A percentile compares a stretch with the other conserved stretches of the same genome.
Evolutionary conservation across 2,888 invertebrate species (phyloP).

Genomic region (Hydroisotoma schaefferi): DNA sequence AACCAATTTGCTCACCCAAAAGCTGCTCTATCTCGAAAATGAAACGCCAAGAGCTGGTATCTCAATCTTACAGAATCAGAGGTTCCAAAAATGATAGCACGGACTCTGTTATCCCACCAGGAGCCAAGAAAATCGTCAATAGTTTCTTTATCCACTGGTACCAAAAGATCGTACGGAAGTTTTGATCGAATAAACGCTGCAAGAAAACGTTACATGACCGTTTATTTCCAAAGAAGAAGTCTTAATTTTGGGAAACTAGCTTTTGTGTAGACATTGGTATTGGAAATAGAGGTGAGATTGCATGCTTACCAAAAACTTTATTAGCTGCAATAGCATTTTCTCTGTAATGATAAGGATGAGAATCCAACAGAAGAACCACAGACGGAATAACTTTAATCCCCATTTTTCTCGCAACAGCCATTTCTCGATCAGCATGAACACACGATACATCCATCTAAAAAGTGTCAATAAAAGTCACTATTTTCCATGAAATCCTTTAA

Average conservation of each 20-base stretch:
- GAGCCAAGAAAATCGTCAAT: constrained; percentile 75
- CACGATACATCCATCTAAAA: constrained; percentile 64
- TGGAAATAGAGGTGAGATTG: constrained; percentile 3
- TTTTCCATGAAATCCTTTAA: neutral
- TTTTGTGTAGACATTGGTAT: neutral
- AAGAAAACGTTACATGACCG: no score
- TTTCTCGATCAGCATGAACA: constrained; percentile 79
- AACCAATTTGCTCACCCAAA: constrained; percentile 77
- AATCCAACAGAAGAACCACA: constrained; percentile 74
- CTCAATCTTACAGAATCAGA: constrained; percentile 72
- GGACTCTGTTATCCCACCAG: constrained; percentile 87
- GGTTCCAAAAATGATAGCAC: constrained; percentile 73
- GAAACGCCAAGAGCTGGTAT: constrained; percentile 83
- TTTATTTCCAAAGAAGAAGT: no score
- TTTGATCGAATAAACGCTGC: constrained; percentile 80
- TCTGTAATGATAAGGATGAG: constrained; percentile 78
- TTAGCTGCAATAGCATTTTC: constrained; percentile 74
- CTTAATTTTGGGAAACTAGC: no score
- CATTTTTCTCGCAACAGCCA: constrained; percentile 69
- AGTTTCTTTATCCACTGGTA: constrained; percentile 66
- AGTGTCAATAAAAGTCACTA: neutral
- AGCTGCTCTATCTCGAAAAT: constrained; percentile 76
- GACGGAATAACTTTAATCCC: constrained; percentile 79
- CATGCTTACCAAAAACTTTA: constrained; percentile 74
- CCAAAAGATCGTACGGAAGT: constrained; percentile 77